Percentiles rank a stretch among this genome's conserved stretches.
Conservation (phyloP, 2,113 vertebrate genomes). For the Hippocampus comes region DNA sequence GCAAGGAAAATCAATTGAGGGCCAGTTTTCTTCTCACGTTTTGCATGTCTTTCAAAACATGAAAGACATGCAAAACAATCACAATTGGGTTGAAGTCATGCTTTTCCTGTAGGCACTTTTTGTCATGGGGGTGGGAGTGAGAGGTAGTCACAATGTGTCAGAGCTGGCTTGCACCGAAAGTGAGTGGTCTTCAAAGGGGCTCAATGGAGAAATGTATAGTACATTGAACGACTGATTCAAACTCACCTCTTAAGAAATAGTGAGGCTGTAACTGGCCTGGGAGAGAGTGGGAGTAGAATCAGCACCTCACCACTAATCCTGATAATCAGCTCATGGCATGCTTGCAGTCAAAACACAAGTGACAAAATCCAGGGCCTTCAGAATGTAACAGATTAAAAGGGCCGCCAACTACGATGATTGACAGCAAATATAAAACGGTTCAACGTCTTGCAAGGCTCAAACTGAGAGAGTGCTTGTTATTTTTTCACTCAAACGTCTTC, state of each 20-base stretch:
- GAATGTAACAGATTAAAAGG: conserved; percentile 36
- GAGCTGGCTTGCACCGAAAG: not conserved
- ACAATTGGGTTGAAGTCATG: not conserved
- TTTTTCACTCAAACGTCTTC: not conserved
- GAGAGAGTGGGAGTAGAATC: conserved; percentile 47
- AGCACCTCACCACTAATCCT: conserved; percentile 59
- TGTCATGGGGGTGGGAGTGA: not conserved
- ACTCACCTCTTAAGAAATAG: conserved; percentile 26
- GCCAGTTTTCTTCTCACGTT: not conserved
- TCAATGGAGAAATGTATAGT: not conserved
- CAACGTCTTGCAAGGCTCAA: conserved; percentile 4
- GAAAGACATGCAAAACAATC: no score
- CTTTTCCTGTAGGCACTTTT: not conserved
- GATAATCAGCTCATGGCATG: conserved; percentile 63
- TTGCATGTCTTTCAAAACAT: not conserved
- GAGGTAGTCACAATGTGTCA: not conserved
- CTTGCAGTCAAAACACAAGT: conserved; percentile 61
- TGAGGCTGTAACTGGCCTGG: conserved; percentile 52
- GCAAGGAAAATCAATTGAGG: not conserved
- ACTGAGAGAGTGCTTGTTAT: not conserved
- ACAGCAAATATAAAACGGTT: conserved; percentile 37
- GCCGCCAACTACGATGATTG: conserved; percentile 28
- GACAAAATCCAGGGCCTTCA: conserved; percentile 52
- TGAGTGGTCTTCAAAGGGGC: conserved; percentile 12
- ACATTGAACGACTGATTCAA: not conserved